Evolutionary conservation across 2,888 invertebrate species (phyloP), one percentile per base, ranked within the genome.

Genomic region (Mamestra brassicae): DNA sequence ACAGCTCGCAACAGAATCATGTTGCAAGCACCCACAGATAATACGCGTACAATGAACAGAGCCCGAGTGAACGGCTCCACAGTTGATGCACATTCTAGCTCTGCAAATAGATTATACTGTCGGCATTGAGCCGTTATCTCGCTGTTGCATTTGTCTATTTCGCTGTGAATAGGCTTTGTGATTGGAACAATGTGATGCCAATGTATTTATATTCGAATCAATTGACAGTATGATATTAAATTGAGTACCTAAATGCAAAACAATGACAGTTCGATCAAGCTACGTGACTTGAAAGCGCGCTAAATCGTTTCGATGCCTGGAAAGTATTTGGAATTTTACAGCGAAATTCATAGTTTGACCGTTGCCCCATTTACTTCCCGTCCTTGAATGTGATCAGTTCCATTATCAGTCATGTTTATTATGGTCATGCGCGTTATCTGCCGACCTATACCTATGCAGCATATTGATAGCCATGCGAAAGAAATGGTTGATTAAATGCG

Each of bases 41-140:
- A 42, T 76, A 65, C 17, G 17, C 50, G 47, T 11, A 77, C 77
- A 81, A 70, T 70, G 69, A 81, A 81, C 81, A 74, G 77, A 77
- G 55, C 38, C 26, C 63, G 42, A 45, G 58, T 57, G 63, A 73
- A 77, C 69, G 58, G 66, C 54, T 52, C 54, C 68, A 50, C 73
- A 65, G 77, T 77, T 66, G 52, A 66, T 63, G 66, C 55, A 77
- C 45, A 73, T 63, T 42, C 17, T 62, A 73, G 68, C 65, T 69
- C 57, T 67, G 77, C 36, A 34, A 66, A 60, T 80, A 77, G 67
- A 76, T 71, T 64, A 61, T 66, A 70, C 55, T 15, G 69, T 70
- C 66, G 62, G 63, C 58, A 62, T 60, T 67, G 57, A 55, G 26
- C 73, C 47, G 69, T 52, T 77, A 66, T 69, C 54, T 58, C 42